Conservation (phyloP, 2,888 invertebrate species). For the Acleris literana region DNA sequence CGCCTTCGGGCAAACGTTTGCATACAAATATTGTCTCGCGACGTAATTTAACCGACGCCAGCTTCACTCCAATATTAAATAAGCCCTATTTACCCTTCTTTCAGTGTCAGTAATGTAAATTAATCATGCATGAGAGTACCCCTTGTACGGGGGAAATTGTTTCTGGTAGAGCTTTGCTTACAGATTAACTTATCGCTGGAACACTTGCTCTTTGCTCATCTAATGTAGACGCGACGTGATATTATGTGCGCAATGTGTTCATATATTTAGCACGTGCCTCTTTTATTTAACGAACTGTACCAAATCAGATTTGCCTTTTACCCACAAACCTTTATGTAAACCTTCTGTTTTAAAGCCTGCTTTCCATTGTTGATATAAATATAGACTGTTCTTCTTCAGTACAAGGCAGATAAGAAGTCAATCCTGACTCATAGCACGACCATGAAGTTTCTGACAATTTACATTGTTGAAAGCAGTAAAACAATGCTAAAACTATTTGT, state of each 20-base stretch:
- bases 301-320: no score
- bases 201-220: background rate
- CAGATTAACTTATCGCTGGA: background rate
- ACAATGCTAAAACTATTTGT: no score
- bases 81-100: slow-evolving; percentile 17
- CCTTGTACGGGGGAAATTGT: slow-evolving; percentile 4
- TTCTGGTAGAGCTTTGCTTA: background rate
- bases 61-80: slow-evolving; percentile 11
- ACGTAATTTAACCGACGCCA: slow-evolving; percentile 25
- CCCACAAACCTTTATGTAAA: no score
- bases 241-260: background rate
- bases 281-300: no score
- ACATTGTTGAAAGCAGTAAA: no score
- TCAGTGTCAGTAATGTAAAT: slow-evolving; percentile 11
- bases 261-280: no score
- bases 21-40: slow-evolving; percentile 32
- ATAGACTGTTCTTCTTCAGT: no score
- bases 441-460: no score
- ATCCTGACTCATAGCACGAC: no score
- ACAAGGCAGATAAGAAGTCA: no score
- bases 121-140: slow-evolving; percentile 23
- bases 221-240: background rate
- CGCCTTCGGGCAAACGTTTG: slow-evolving; percentile 28
- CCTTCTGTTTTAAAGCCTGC: no score
- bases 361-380: no score